A percentile compares a stretch with the other conserved stretches of the same genome.
These are phyloP conservation scores for Brachymystax lenok DNA, from an alignment of 2,797 vertebrate species.

Conservation along the genomic window DNA sequence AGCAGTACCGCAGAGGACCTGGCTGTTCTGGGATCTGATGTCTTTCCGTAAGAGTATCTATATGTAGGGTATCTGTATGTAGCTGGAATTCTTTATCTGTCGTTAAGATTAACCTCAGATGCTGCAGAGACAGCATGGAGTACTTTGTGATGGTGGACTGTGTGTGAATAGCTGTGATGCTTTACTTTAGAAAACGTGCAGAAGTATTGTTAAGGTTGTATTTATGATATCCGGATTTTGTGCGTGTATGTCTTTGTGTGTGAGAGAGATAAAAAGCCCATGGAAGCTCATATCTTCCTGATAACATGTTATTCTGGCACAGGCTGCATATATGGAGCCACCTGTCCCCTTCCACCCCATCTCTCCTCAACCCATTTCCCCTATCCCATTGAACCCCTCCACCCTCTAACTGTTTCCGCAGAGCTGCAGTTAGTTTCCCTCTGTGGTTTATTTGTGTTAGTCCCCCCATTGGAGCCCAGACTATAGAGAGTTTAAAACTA, in stretches of 20 bases:
- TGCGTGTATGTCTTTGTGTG: too few species aligned
- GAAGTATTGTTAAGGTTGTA: conserved; percentile 8
- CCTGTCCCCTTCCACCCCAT: too few species aligned
- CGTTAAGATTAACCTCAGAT: conserved; percentile 33
- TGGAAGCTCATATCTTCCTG: background rate
- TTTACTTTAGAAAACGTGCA: conserved; percentile 34
- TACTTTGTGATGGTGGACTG: conserved; percentile 12
- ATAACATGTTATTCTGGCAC: background rate
- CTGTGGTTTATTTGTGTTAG: conserved; percentile 65
- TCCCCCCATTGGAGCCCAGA: conserved; percentile 51
- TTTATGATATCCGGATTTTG: conserved; percentile 9
- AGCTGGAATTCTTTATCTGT: conserved; percentile 19
- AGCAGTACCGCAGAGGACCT: background rate
- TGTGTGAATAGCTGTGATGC: background rate
- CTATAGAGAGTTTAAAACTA: conserved; percentile 45
- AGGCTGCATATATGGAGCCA: background rate
- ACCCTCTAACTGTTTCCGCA: background rate
- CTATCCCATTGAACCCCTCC: background rate
- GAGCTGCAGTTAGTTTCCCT: background rate
- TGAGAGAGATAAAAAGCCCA: too few species aligned
- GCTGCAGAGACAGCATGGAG: conserved; percentile 7
- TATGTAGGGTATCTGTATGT: conserved; percentile 18
- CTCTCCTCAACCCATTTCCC: background rate
- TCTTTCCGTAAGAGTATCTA: conserved; percentile 3
- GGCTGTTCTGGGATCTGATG: background rate